Base-by-base conservation (phyloP, 2,888 invertebrate species). In the Labia minor region DNA sequence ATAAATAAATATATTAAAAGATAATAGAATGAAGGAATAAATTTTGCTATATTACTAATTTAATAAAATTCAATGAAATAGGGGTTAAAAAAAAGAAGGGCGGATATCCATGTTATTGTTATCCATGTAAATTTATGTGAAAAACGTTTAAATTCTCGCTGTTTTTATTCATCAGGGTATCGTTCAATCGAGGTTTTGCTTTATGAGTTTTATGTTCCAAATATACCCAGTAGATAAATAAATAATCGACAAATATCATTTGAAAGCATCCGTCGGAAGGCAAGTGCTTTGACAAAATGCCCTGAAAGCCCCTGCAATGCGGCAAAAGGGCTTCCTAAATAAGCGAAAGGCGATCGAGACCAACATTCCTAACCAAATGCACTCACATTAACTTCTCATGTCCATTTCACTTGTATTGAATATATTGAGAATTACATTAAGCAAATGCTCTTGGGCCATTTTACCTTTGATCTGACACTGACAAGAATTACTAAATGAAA, bases 161-260 rank as follows among this genome's bases (percentile, higher is more conserved):
- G 49, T 49, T 49, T 49, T 49, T 49, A 49, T 49, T 49, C 49
- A 49, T 11, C 14, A 14, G 49, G 49, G 49, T n/a, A 49, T 49
- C 49, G 49, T 49, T 49, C 49, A 49, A 49, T 49, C 3, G 49
- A n/a, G 49, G 49, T 49, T 49, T 4, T 2, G 16, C 16, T 49
- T 49, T 49, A 49, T 49, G 49, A 49, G 49, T 49, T 49, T 49
- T 49, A 49, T 49, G 49, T 14, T 14, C 49, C n/a, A 49, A 49
- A 49, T 49, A 49, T 49, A 49, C 49, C 49, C 49, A 49, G 49
- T 49, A 49, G 49, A 49, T 49, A 49, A 49, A 49, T 49, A 49
- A 49, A 49, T 49, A 49, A 49, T 49, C 49, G 49, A 49, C 49
- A 49, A 49, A 49, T 49, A 49, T 49, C 49, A 49, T 49, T 49